These are phyloP conservation scores for Hydroisotoma schaefferi DNA, from an alignment of 2,888 invertebrate species.

Conservation along the genomic window DNA sequence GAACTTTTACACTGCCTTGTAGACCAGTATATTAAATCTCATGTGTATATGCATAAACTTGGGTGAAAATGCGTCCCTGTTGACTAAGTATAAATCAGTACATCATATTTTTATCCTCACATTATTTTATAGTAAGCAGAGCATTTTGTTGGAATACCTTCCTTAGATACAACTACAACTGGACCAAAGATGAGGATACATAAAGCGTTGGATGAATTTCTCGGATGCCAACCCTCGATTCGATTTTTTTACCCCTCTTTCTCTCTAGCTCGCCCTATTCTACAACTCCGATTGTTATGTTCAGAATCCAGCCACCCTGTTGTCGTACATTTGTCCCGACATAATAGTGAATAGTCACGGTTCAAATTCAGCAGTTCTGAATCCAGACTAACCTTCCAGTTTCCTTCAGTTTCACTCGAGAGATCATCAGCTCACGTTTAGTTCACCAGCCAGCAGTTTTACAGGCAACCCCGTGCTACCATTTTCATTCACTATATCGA, in stretches of 20 bases:
- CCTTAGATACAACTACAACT: too few species aligned
- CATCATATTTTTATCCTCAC: neutral
- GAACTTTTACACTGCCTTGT: too few species aligned
- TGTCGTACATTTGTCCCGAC: slow-evolving; percentile 6
- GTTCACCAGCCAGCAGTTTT: neutral
- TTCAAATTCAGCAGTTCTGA: slow-evolving; percentile 7
- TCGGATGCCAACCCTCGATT: slow-evolving; percentile 36
- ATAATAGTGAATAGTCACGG: slow-evolving; percentile 8
- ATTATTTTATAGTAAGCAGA: too few species aligned
- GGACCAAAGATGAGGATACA: neutral
- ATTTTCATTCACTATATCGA: too few species aligned
- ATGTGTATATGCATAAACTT: neutral
- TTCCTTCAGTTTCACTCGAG: too few species aligned
- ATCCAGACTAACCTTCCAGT: neutral
- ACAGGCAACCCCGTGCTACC: too few species aligned
- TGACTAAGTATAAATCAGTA: too few species aligned
- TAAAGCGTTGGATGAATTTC: neutral
- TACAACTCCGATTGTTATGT: slow-evolving; percentile 9
- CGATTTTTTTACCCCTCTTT: slow-evolving; percentile 38
- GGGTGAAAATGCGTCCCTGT: neutral
- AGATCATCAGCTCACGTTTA: neutral
- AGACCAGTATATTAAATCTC: too few species aligned
- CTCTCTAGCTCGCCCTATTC: too few species aligned
- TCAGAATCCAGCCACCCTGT: slow-evolving; percentile 8
- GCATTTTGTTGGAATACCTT: too few species aligned